A percentile compares a stretch with the other conserved stretches of the same genome.
These are phyloP conservation scores for Ochotona princeps DNA, from an alignment of 2,113 vertebrate genomes.

Conservation along the genomic window DNA sequence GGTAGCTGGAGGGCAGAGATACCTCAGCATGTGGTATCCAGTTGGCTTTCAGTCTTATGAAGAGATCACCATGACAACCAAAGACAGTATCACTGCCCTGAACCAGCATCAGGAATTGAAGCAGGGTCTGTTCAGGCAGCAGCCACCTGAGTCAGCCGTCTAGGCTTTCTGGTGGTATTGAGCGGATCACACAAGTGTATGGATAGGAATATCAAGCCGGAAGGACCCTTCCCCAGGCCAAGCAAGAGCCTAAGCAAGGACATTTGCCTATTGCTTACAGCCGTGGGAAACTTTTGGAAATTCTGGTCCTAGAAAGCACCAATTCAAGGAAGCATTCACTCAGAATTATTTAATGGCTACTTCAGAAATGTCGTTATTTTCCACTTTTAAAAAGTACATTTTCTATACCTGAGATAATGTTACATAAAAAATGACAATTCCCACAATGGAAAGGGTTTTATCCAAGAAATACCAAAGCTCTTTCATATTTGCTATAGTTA, in stretches of 20 bases:
- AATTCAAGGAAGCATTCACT: not conserved
- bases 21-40: fast-evolving
- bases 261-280: not conserved
- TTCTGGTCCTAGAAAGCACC: not conserved
- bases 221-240: not conserved
- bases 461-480: not conserved
- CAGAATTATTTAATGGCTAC: too few relatives aligned
- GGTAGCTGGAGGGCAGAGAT: not conserved
- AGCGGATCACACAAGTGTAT: not conserved
- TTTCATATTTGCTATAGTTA: conserved; percentile 2
- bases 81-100: fast-evolving
- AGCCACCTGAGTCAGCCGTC: not conserved
- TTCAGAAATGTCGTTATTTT: not conserved
- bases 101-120: not conserved
- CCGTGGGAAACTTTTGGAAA: not conserved
- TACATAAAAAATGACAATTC: not conserved
- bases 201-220: not conserved
- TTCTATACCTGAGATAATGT: not conserved
- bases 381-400: not conserved
- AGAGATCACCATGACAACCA: not conserved
- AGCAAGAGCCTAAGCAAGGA: not conserved
- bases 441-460: not conserved
- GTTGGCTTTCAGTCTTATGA: not conserved
- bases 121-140: not conserved
- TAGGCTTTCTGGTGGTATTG: not conserved